These are phyloP conservation scores for Acronicta alni DNA, from an alignment of 2,888 invertebrate genomes.

Conservation along the genomic window DNA sequence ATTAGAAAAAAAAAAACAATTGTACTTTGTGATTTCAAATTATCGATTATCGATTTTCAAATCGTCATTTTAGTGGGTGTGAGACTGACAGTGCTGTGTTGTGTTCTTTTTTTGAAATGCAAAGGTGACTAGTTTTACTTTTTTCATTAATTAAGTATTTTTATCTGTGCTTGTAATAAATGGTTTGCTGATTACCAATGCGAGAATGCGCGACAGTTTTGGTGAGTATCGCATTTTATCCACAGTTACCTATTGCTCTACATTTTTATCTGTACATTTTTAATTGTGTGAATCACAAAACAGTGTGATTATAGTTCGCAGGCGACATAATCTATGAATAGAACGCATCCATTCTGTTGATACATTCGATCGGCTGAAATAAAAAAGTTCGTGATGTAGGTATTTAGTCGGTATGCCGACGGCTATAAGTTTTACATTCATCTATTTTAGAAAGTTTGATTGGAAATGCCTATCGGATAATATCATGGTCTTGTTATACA, in stretches of 20 bases:
- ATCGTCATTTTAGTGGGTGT: conserved; percentile 55
- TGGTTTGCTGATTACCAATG: conserved; percentile 33
- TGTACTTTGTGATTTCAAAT: conserved; percentile 32
- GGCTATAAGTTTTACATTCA: conserved; percentile 38
- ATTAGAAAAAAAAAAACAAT: conserved; percentile 48
- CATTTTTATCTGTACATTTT: conserved; percentile 37
- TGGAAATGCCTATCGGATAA: conserved; percentile 27
- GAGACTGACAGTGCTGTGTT: conserved; percentile 58
- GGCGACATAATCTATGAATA: conserved; percentile 61
- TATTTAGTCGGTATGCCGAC: conserved; percentile 33
- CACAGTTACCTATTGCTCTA: conserved; percentile 20
- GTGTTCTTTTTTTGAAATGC: conserved; percentile 58
- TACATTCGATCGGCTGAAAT: conserved; percentile 60
- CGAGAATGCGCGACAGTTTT: conserved; percentile 54
- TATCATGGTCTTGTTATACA: conserved; percentile 28
- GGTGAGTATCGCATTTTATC: conserved; percentile 55
- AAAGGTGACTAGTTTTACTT: conserved; percentile 58
- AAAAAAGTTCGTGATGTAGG: conserved; percentile 49
- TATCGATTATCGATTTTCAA: conserved; percentile 57
- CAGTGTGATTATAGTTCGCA: conserved; percentile 43
- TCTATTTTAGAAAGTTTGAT: conserved; percentile 52
- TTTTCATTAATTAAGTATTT: conserved; percentile 45
- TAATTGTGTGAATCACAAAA: conserved; percentile 54
- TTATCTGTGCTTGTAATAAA: conserved; percentile 49
- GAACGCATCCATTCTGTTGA: conserved; percentile 56